Percentiles rank a stretch among this genome's conserved stretches.
These are phyloP conservation scores for Thinocorus orbignyianus DNA, from an alignment of 2,113 vertebrate species.

Conservation along the genomic window DNA sequence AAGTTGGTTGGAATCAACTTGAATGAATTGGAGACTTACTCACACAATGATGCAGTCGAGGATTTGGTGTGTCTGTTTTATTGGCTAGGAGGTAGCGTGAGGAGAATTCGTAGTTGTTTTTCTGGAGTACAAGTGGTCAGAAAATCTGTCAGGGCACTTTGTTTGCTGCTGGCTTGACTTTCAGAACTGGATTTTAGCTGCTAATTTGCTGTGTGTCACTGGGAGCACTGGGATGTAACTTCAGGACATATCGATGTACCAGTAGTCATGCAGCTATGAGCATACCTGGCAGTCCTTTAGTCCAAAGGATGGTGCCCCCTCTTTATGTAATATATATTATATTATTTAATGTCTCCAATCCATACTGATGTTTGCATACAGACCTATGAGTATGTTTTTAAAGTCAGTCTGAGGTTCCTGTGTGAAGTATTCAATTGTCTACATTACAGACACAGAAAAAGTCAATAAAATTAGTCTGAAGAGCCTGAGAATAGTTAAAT, in stretches of 20 bases:
- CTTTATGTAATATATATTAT: background rate
- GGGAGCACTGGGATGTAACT: background rate
- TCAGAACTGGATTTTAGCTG: background rate
- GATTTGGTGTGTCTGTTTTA: background rate
- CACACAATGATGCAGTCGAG: rapidly evolving
- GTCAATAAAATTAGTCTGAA: background rate
- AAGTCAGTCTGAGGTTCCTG: background rate
- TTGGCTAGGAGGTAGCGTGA: background rate
- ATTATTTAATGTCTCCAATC: background rate
- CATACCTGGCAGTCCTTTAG: background rate
- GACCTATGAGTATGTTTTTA: background rate
- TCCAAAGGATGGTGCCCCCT: background rate
- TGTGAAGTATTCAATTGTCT: background rate
- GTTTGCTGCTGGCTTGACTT: background rate
- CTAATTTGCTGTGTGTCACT: background rate
- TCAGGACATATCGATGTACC: background rate
- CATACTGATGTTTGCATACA: background rate
- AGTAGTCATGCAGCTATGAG: background rate
- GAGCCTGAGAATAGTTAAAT: background rate
- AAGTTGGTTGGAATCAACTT: background rate
- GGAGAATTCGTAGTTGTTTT: background rate
- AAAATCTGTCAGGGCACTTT: background rate
- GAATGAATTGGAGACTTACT: background rate
- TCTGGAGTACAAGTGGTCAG: background rate
- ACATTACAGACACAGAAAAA: background rate